Evolutionary conservation across 1,140 invertebrate genomes (phyloP).

Genomic region (Oedothorax gibbosus): DNA sequence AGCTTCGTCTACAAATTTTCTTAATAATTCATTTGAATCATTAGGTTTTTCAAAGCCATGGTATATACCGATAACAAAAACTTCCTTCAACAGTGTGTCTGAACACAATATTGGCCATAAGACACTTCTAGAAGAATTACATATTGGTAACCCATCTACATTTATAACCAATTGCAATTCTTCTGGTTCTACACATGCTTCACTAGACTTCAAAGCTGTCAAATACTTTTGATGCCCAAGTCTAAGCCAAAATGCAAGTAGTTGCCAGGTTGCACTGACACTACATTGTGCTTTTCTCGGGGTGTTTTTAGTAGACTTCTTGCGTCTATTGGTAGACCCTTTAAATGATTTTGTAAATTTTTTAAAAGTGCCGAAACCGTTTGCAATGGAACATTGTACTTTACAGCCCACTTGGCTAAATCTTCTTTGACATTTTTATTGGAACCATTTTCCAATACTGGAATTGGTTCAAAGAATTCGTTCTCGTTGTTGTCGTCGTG

Average conservation of each 20-base stretch:
- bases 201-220: too few species aligned
- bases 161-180: slow-evolving; percentile 11
- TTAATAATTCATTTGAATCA: slow-evolving; percentile 64
- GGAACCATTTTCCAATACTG: too few species aligned
- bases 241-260: not conserved
- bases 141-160: slow-evolving; percentile 18
- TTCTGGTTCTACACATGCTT: not conserved
- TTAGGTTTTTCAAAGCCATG: slow-evolving; percentile 65
- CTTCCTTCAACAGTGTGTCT: not conserved
- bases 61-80: slow-evolving; percentile 60
- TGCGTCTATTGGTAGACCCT: not conserved
- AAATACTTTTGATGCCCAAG: not conserved
- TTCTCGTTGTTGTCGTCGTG: too few species aligned
- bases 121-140: slow-evolving; percentile 5
- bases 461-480: too few species aligned
- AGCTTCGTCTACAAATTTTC: slow-evolving; percentile 65
- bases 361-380: too few species aligned
- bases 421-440: not conserved
- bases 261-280: not conserved
- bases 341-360: too few species aligned
- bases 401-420: not conserved
- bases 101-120: not conserved
- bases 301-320: not conserved
- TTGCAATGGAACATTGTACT: too few species aligned
- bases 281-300: not conserved